Percentiles rank a stretch among this genome's conserved stretches.
phyloP scores from a whole-genome alignment of 1,140 invertebrate genomes.

The Venturia canescens region DNA sequence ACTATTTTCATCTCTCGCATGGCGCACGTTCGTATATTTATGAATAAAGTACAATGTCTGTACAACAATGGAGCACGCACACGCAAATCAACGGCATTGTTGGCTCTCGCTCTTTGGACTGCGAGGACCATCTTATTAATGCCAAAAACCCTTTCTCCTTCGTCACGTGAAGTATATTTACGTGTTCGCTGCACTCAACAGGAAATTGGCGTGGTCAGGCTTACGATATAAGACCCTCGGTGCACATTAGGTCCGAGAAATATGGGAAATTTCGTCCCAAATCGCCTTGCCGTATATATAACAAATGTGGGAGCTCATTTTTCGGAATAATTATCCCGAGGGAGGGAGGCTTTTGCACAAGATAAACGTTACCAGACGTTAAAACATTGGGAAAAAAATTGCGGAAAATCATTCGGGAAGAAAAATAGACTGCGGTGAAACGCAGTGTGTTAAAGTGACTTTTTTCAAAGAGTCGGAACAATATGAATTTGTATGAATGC shows the following conservation, averaged over 20 bases:
- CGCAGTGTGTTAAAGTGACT: too few species aligned
- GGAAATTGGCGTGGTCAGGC: constrained; percentile 36
- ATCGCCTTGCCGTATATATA: neutral
- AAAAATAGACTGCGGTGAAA: too few species aligned
- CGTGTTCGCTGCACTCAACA: constrained; percentile 21
- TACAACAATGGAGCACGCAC: neutral
- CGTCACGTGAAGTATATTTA: neutral
- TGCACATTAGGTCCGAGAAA: neutral
- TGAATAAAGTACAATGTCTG: neutral
- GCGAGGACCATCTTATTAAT: constrained; percentile 34
- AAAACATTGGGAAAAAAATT: too few species aligned
- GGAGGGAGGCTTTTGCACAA: too few species aligned
- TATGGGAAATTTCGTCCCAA: neutral
- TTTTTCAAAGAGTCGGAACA: too few species aligned
- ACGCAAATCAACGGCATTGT: constrained; percentile 3
- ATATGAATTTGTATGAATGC: too few species aligned
- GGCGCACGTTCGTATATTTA: neutral
- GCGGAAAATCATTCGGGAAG: too few species aligned
- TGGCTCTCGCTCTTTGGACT: neutral
- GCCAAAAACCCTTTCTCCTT: neutral
- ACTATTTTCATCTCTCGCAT: neutral
- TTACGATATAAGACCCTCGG: neutral
- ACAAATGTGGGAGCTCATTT: too few species aligned
- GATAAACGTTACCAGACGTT: too few species aligned
- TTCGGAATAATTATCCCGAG: too few species aligned